Conservation (phyloP, 2,888 invertebrate genomes). For the Campoletis raptor region DNA sequence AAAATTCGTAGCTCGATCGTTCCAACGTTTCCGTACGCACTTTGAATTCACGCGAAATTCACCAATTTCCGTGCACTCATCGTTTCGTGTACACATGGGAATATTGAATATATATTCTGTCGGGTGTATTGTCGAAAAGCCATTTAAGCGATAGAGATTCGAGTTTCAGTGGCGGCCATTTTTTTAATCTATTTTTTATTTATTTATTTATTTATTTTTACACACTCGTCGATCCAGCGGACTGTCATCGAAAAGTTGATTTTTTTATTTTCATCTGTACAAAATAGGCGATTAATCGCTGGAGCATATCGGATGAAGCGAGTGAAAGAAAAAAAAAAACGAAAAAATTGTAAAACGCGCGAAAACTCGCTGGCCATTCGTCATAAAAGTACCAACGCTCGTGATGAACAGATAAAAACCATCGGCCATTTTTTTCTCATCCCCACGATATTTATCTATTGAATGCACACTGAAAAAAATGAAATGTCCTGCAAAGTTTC, state of each 20-base stretch:
- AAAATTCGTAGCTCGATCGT: constrained; percentile 47
- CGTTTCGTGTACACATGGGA: neutral
- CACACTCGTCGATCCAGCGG: neutral
- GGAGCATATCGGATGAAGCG: neutral
- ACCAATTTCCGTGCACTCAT: constrained; percentile 20
- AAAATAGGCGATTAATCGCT: constrained; percentile 10
- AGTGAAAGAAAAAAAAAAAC: neutral
- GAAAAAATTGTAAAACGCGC: neutral
- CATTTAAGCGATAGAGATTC: constrained; percentile 47
- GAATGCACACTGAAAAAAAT: neutral
- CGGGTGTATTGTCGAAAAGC: constrained; percentile 38
- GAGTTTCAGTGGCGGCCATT: constrained; percentile 11
- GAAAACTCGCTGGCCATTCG: constrained; percentile 11
- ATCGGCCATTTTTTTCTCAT: neutral
- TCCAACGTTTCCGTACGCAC: constrained; percentile 45
- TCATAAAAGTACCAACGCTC: constrained; percentile 17
- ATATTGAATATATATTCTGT: constrained; percentile 5
- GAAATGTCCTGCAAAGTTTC: neutral
- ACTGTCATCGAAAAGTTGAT: constrained; percentile 8
- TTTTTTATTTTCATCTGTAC: neutral
- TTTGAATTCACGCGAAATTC: constrained; percentile 35
- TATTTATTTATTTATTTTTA: neutral
- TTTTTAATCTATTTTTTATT: neutral
- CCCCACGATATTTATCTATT: neutral
- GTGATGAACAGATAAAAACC: constrained; percentile 3